Base-by-base conservation (phyloP, 2,113 vertebrate species). In the Microtus richardsoni region DNA sequence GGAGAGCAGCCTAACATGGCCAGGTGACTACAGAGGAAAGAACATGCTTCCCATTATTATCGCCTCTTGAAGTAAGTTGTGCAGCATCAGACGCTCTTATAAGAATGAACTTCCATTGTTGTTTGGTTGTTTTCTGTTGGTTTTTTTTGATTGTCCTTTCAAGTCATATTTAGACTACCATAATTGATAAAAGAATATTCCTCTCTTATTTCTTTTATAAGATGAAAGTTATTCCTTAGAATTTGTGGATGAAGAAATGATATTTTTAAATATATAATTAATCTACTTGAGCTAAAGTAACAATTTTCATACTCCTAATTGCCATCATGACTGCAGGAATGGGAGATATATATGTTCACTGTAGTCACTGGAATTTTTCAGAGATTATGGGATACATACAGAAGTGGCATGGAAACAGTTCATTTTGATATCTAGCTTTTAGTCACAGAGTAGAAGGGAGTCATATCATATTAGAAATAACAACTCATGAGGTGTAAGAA, bases 211-310 rank as follows among this genome's bases (percentile, higher is more conserved):
- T 80, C 33, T 93, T 58, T 94, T 21, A 94, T 66, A 93, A 85
- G 64, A 88, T 85, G 66, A 14, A 13, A 73, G 60, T 60, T 70
- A 79, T 83, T 19, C 33, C 33, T 16, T 90, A 41, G 14, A 71
- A 44, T 68, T 93, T 91, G 58, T 96, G 64, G 60, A 88, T 82
- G 33, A 14, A 30, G 4, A 93, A 89, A 12, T 10, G 47, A 68
- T 70, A 70, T 79, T 88, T 47, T 24, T 54, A 16, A 41, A 21
- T 60, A 11, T 26, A 4, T 89, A 94, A 87, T 84, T 91, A 30
- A 95, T 87, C 86, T 68, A 94, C 82, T 62, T 95, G 86, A 9
- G 41, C 36, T 89, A 94, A 92, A 96, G 92, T 92, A 66, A 62
- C 39, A 95, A 58, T 54, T 87, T 88, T 89, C 13, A 74, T 92